Evolutionary conservation across 1,140 invertebrate genomes (phyloP), one percentile per base, ranked within the genome.

Genomic region (Dreissena polymorpha): DNA sequence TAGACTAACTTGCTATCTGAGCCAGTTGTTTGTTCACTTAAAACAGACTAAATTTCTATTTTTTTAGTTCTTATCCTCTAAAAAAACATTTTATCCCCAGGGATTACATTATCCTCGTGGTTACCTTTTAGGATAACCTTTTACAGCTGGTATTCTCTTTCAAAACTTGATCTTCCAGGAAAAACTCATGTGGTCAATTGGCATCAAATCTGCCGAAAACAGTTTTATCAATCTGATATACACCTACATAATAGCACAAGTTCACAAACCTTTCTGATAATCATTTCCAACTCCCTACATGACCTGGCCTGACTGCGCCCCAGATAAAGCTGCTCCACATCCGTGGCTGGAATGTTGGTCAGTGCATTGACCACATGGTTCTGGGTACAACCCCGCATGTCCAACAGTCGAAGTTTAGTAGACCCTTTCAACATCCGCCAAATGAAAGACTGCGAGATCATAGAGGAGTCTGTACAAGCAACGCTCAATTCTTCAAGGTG

Each of bases 311-410:
- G 53, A 72, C 79, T 82, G 8, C 60, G 57, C 10, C 68, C 53
- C n/a, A 82, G 21, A 50, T 73, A 82, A 5, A 82, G 51, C n/a
- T 82, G 79, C 39, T 82, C 70, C 14, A 82, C 23, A 57, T 74
- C n/a, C 0, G 13, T 5, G 39, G 70, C 57, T 14, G 64, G 57
- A 25, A 82, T 74, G 10, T 65, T 23, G 14, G 65, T 64, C 16
- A 82, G 27, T 5, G 10, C 21, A 10, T 27, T 21, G 0, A 82
- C 79, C 10, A 67, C 63, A n/a, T 49, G 27, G 13, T 39, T 39
- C 14, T 29, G 3, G 16, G 29, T n/a, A 65, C 79, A 82, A 25
- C 79, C 79, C 2, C 79, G 29, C 21, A 82, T 18, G 29, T 82
- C 79, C n/a, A 82, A 50, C 25, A 82, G 51, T 5, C 79, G 25